Conservation (phyloP, 2,113 vertebrate genomes). For the Calidris pugnax region DNA sequence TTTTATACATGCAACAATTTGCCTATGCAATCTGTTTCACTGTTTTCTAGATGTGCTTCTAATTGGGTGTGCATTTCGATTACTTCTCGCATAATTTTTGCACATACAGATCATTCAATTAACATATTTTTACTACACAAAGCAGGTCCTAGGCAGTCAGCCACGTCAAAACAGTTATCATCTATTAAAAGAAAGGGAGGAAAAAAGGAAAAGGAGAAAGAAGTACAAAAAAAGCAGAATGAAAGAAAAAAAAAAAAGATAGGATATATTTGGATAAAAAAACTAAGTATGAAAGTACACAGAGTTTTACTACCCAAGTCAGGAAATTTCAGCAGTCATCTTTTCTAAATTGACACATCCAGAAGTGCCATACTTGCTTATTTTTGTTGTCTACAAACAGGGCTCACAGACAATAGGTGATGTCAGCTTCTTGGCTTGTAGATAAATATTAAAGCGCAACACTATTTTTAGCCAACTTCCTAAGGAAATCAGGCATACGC, state of each 20-base stretch:
- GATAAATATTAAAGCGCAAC: background rate
- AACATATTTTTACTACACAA: background rate
- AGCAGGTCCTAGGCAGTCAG: background rate
- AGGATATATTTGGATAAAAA: background rate
- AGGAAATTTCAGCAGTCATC: background rate
- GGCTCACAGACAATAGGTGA: conserved; percentile 22
- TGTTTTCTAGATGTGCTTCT: background rate
- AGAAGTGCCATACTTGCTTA: background rate
- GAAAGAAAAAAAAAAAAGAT: background rate
- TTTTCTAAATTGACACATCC: background rate
- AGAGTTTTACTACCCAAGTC: background rate
- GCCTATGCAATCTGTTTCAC: background rate
- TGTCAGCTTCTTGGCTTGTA: conserved; percentile 12
- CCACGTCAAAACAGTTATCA: background rate
- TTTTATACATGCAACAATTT: background rate
- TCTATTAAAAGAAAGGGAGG: background rate
- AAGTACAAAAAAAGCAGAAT: rapidly evolving
- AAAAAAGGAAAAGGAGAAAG: background rate
- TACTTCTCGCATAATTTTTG: background rate
- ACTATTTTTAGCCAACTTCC: conserved; percentile 49
- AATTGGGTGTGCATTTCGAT: background rate
- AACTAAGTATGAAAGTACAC: background rate
- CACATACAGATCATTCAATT: background rate
- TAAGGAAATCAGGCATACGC: background rate
- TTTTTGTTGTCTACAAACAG: background rate